Conservation (phyloP, 2,113 vertebrate genomes). For the Rissa tridactyla region DNA sequence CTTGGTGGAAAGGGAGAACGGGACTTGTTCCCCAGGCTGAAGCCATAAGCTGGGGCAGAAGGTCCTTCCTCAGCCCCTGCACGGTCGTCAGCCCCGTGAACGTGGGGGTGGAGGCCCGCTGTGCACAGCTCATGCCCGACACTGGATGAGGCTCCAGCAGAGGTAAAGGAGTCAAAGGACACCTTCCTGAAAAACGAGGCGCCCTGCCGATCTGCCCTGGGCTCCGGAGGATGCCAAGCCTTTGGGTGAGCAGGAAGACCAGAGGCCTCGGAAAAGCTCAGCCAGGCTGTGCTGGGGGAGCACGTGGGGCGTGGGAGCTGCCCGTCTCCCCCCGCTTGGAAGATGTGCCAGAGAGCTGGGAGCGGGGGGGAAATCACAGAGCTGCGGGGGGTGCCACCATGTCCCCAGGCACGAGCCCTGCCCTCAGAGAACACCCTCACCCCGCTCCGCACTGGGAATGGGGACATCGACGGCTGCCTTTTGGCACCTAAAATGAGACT, state of each 20-base stretch:
- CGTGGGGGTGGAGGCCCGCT: background rate
- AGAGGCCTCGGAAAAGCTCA: background rate
- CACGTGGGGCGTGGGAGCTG: accelerated
- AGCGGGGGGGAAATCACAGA: background rate
- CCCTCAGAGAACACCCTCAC: background rate
- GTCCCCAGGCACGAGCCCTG: background rate
- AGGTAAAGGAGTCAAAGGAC: background rate
- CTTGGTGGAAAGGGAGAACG: background rate
- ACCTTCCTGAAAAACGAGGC: background rate
- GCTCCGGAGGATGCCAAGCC: background rate
- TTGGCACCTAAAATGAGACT: background rate
- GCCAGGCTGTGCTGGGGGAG: background rate
- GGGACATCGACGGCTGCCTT: background rate
- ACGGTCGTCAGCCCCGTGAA: background rate
- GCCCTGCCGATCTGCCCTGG: background rate
- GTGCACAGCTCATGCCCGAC: accelerated
- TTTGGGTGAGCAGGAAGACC: background rate
- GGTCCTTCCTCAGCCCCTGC: background rate
- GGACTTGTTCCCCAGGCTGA: background rate
- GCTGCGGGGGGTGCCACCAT: too few relatives aligned
- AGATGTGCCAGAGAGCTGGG: background rate
- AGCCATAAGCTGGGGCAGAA: background rate
- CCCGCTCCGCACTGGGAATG: accelerated
- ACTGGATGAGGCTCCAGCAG: background rate
- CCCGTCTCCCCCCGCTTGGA: background rate